Evolutionary conservation across 2,888 invertebrate genomes (phyloP), one percentile per base, ranked within the genome.

Genomic region (Lysandra bellargus): DNA sequence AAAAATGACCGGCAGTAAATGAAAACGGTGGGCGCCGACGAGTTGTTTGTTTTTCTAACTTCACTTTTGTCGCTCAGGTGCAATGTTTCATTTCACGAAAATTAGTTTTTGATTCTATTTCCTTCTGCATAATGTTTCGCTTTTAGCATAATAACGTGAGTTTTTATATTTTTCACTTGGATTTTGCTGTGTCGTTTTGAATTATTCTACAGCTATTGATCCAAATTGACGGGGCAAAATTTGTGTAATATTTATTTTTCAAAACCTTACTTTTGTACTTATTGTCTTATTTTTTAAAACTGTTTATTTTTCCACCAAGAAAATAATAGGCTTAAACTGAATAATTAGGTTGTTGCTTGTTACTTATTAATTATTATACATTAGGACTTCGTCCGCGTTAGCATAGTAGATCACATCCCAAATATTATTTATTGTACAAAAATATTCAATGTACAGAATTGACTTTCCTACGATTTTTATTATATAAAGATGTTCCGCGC

Each of bases 1-100:
- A 93, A 89, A 91, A 90, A 92, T 90, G 92, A 89, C 88, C 88
- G 82, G 88, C 85, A 87, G 90, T 92, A 91, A 92, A 92, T 91
- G 90, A 88, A 86, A 87, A 89, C 90, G 88, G 90, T 90, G 88
- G 89, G 88, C 87, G 88, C 86, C 86, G 87, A 88, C 89, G 87
- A 88, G 87, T 89, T 90, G 89, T 88, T 91, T 90, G 89, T 91
- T 91, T 88, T 88, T 87, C 86, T 86, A 89, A 90, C 87, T 91
- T 90, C 86, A 87, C 85, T 90, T 91, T 90, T 89, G 89, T 88
- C 88, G 88, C 86, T 83, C 84, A 85, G 85, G 86, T 85, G 87
- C 85, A 85, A 88, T 86, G 87, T 90, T 88, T 89, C 33, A 69
- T 69, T 69, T 69, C 69, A 33, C 33, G 69, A 69, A 69, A 69